phyloP scores from a whole-genome alignment of 2,888 invertebrate genomes.

The Apeira syringaria region DNA sequence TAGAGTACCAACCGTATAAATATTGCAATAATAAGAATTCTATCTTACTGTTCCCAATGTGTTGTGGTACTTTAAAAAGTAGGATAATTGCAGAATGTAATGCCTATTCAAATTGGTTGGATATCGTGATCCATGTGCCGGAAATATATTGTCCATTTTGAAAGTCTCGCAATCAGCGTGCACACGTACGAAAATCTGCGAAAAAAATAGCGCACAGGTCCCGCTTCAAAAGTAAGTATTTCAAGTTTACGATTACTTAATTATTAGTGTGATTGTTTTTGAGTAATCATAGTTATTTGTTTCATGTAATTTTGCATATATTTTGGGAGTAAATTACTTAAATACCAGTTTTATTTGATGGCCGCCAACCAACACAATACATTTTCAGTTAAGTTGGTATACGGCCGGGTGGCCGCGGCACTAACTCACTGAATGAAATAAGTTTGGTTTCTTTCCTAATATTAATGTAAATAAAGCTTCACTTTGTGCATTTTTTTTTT shows the following conservation, averaged over 20 bases:
- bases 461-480: conserved; percentile 16
- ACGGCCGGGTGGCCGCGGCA: conserved; percentile 20
- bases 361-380: conserved; percentile 19
- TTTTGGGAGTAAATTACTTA: conserved; percentile 17
- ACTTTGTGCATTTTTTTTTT: conserved; percentile 13
- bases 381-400: conserved; percentile 14
- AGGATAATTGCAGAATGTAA: no score
- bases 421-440: conserved; percentile 14
- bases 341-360: conserved; percentile 18
- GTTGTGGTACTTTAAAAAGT: no score
- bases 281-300: conserved; percentile 9
- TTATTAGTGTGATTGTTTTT: conserved; percentile 19
- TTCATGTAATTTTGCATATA: conserved; percentile 12
- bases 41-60: no score
- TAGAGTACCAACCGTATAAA: neutral
- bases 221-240: neutral
- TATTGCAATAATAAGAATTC: neutral
- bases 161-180: no score
- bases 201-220: neutral
- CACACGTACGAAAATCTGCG: no score
- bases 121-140: no score
- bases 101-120: no score
- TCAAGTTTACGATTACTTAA: conserved; percentile 10
- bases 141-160: no score
- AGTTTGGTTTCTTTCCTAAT: conserved; percentile 14